These are phyloP conservation scores for Platorchestia sp. DNA, from an alignment of 1,140 invertebrate genomes.

Conservation along the genomic window DNA sequence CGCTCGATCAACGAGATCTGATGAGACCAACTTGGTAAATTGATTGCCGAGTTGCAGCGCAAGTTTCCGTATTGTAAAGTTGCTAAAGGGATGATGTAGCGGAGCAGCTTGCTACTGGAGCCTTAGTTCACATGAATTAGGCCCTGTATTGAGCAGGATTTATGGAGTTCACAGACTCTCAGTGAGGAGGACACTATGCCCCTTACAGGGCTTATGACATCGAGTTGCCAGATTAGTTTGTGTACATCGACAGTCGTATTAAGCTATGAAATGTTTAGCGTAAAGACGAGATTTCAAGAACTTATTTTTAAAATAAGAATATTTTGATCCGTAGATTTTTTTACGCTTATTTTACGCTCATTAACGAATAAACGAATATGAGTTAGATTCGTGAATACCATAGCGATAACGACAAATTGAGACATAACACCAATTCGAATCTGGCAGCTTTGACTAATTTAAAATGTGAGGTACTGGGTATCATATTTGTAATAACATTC, in stretches of 20 bases:
- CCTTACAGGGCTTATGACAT: background rate
- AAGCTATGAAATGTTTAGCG: background rate
- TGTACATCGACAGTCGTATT: background rate
- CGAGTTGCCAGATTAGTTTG: background rate
- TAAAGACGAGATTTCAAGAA: background rate
- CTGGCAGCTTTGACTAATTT: background rate
- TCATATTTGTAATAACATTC: background rate
- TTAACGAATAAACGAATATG: background rate
- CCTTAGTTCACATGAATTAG: background rate
- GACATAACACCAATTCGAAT: background rate
- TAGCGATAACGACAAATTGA: background rate
- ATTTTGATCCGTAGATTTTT: background rate
- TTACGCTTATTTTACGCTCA: background rate
- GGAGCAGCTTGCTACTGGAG: background rate
- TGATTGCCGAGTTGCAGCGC: constrained; percentile 17
- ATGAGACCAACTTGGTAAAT: constrained; percentile 25
- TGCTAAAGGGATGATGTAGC: constrained; percentile 7
- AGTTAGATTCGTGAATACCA: background rate
- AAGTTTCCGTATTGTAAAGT: constrained; percentile 39
- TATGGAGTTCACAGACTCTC: background rate
- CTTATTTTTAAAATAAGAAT: background rate
- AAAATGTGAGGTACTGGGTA: background rate
- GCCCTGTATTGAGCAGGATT: background rate
- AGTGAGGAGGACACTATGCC: background rate
- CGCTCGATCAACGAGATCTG: constrained; percentile 33